Evolutionary conservation across 2,888 invertebrate genomes (phyloP).

Genomic region (Ferdinandea cuprea): DNA sequence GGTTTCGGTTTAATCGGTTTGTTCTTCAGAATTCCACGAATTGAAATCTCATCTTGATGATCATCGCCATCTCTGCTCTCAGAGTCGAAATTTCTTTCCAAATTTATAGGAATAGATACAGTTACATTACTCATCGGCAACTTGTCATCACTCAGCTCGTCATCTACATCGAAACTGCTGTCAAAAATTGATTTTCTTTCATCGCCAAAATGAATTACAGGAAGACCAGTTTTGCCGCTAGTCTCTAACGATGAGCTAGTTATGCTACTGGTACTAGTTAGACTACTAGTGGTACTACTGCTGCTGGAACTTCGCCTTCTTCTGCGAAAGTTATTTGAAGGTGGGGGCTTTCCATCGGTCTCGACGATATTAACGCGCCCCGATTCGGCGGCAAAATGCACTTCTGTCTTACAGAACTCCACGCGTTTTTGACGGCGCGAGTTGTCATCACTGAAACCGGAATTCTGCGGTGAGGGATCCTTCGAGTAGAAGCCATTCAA

Average conservation of each 20-base stretch:
- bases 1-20: slow-evolving; percentile 90
- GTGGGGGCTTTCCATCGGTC: slow-evolving; percentile 93
- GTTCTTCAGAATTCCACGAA: slow-evolving; percentile 89
- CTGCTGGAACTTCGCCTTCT: slow-evolving; percentile 84
- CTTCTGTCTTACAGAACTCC: slow-evolving; percentile 94
- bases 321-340: slow-evolving; percentile 90
- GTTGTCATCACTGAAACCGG: slow-evolving; percentile 76
- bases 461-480: slow-evolving; percentile 56
- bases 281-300: slow-evolving; percentile 68
- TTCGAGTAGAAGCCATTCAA: slow-evolving; percentile 79
- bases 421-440: slow-evolving; percentile 86
- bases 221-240: slow-evolving; percentile 83
- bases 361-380: slow-evolving; percentile 94
- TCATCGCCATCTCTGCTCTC: slow-evolving; percentile 77
- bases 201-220: slow-evolving; percentile 88
- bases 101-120: slow-evolving; percentile 78
- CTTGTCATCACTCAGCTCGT: slow-evolving; percentile 51
- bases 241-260: slow-evolving; percentile 74
- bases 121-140: slow-evolving; percentile 77
- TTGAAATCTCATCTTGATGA: slow-evolving; percentile 83
- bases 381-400: slow-evolving; percentile 93
- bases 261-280: slow-evolving; percentile 75
- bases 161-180: slow-evolving; percentile 33
- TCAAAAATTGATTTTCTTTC: slow-evolving; percentile 75
- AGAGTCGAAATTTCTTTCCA: slow-evolving; percentile 79